Evolutionary conservation across 2,113 vertebrate genomes (phyloP).

Genomic region (Salvelinus sp.): DNA sequence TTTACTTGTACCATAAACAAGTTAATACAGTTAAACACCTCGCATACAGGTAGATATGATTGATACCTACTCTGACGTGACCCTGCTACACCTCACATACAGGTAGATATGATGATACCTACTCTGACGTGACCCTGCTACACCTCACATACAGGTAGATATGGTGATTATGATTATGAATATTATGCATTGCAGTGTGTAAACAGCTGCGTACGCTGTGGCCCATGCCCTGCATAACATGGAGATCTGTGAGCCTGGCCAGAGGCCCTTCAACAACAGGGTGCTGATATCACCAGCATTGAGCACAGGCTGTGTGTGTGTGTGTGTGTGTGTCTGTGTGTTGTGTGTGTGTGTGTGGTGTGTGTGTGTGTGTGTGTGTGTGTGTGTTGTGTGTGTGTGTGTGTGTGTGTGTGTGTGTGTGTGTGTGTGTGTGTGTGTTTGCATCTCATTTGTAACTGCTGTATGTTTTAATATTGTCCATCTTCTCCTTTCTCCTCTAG

Average conservation of each 20-base stretch:
- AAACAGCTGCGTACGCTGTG: slow-evolving; percentile 81
- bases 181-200: slow-evolving; percentile 66
- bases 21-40: no score
- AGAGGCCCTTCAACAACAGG: slow-evolving; percentile 71
- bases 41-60: slow-evolving; percentile 21
- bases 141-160: slow-evolving; percentile 51
- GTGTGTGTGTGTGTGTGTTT: no score
- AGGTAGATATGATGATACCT: slow-evolving; percentile 16
- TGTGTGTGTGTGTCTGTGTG: no score
- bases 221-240: slow-evolving; percentile 78
- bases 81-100: slow-evolving; percentile 73
- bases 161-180: slow-evolving; percentile 21
- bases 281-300: slow-evolving; percentile 76
- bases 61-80: slow-evolving; percentile 63
- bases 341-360: slow-evolving; percentile 33
- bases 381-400: no score
- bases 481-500: slow-evolving; percentile 49
- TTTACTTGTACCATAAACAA: no score
- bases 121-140: slow-evolving; percentile 77
- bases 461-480: no score
- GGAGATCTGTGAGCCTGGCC: slow-evolving; percentile 60
- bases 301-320: slow-evolving; percentile 67
- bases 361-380: no score
- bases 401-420: slow-evolving; percentile 32
- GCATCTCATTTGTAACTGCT: no score